phyloP scores from a whole-genome alignment of 2,113 vertebrate species.

The Coregonus clupeaformis region DNA sequence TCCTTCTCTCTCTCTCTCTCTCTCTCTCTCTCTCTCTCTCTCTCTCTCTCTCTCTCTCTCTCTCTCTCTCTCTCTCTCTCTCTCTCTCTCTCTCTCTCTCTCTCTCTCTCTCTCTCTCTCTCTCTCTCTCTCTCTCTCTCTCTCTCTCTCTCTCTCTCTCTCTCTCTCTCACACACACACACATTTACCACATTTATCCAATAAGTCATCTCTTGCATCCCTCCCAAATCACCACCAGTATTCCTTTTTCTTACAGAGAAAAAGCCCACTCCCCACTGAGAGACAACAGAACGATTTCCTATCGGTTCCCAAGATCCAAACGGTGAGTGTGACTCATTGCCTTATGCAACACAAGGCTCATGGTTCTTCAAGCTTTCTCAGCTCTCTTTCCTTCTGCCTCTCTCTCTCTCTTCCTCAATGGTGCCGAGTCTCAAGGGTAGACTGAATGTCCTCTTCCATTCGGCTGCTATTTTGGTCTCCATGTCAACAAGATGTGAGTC shows the following conservation, averaged over 20 bases:
- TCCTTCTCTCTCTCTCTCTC: too few species aligned
- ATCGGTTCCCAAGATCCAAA: slow-evolving; percentile 70
- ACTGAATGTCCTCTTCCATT: slow-evolving; percentile 70
- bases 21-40: rapidly evolving
- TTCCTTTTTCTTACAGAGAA: slow-evolving; percentile 62
- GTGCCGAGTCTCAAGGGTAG: slow-evolving; percentile 68
- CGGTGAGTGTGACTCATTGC: slow-evolving; percentile 69
- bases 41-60: too few species aligned
- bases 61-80: too few species aligned
- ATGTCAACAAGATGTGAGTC: slow-evolving; percentile 73
- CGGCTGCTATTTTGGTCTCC: slow-evolving; percentile 68
- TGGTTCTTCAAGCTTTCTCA: slow-evolving; percentile 59
- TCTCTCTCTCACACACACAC: slow-evolving; percentile 3
- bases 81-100: too few species aligned
- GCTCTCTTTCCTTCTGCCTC: slow-evolving; percentile 42
- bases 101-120: too few species aligned
- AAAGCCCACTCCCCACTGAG: slow-evolving; percentile 61
- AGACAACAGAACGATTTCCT: slow-evolving; percentile 68
- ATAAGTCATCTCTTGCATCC: slow-evolving; percentile 49
- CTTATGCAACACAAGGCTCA: slow-evolving; percentile 70
- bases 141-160: too few species aligned
- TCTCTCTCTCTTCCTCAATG: slow-evolving; percentile 55
- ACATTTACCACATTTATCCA: slow-evolving; percentile 37
- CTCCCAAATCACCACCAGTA: slow-evolving; percentile 52
- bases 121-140: too few species aligned